Conservation (phyloP, 2,797 vertebrate genomes). For the Mus spretus region DNA sequence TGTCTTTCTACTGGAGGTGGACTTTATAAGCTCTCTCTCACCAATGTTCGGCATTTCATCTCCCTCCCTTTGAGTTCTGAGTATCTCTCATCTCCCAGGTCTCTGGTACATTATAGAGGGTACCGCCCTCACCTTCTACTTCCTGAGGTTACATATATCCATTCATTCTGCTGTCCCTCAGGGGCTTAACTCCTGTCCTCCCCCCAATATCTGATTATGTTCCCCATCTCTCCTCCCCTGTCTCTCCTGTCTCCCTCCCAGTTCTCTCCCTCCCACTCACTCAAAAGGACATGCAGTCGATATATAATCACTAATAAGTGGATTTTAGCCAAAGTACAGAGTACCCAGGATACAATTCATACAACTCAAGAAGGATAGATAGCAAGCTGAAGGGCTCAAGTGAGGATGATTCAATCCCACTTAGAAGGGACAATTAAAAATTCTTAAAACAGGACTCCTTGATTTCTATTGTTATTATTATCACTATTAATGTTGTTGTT, state of each 20-base stretch:
- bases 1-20: not conserved
- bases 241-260: not conserved
- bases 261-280: not conserved
- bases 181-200: not conserved
- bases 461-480: not conserved
- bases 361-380: not conserved
- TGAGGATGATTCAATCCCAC: not conserved
- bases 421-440: not conserved
- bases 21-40: not conserved
- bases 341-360: not conserved
- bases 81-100: no score
- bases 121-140: not conserved
- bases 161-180: not conserved
- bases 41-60: not conserved
- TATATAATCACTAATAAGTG: not conserved
- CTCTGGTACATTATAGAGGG: not conserved
- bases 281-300: not conserved
- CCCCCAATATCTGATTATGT: not conserved
- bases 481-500: not conserved
- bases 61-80: not conserved
- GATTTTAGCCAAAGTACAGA: not conserved
- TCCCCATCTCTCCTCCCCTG: not conserved
- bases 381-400: not conserved
- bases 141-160: not conserved
- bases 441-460: slow-evolving; percentile 25